These are phyloP conservation scores for Hirtodrosophila histrioides DNA, from an alignment of 2,888 invertebrate genomes.

Conservation along the genomic window DNA sequence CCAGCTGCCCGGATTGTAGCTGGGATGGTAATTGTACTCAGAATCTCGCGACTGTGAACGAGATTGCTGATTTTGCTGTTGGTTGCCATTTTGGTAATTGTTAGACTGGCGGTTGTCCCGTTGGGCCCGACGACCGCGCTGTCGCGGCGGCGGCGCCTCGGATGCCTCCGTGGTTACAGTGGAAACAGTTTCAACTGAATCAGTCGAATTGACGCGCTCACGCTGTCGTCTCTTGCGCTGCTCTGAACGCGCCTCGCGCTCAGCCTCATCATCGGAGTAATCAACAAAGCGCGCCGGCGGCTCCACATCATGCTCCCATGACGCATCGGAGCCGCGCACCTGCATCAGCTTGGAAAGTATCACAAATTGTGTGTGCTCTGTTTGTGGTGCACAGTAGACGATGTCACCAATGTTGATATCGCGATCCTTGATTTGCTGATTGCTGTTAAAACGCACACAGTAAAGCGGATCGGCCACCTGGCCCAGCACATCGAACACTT, in stretches of 20 bases:
- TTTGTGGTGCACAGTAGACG: constrained; percentile 93
- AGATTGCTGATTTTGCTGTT: constrained; percentile 17
- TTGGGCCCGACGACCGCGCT: constrained; percentile 54
- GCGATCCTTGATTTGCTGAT: constrained; percentile 89
- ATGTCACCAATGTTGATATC: constrained; percentile 88
- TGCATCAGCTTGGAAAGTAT: constrained; percentile 90
- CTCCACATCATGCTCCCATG: constrained; percentile 93
- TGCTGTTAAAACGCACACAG: constrained; percentile 94
- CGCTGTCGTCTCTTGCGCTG: constrained; percentile 78
- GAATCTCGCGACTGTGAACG: constrained; percentile 41
- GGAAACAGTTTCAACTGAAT: constrained; percentile 50
- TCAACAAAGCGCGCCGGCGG: constrained; percentile 89
- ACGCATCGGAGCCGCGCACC: constrained; percentile 94
- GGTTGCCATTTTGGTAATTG: constrained; percentile 24
- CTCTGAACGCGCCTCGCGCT: constrained; percentile 86
- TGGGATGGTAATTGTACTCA: constrained; percentile 69
- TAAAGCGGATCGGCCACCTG: constrained; percentile 94
- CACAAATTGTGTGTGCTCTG: constrained; percentile 90
- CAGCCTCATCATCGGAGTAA: constrained; percentile 95
- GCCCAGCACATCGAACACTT: constrained; percentile 96
- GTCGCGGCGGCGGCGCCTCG: constrained; percentile 33
- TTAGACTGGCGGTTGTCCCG: constrained; percentile 35
- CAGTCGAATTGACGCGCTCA: constrained; percentile 61
- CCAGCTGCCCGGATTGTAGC: constrained; percentile 80
- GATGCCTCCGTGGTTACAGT: constrained; percentile 35